Evolutionary conservation across 1,140 invertebrate genomes (phyloP), one percentile per base, ranked within the genome.

Genomic region (Bombus terrestris): DNA sequence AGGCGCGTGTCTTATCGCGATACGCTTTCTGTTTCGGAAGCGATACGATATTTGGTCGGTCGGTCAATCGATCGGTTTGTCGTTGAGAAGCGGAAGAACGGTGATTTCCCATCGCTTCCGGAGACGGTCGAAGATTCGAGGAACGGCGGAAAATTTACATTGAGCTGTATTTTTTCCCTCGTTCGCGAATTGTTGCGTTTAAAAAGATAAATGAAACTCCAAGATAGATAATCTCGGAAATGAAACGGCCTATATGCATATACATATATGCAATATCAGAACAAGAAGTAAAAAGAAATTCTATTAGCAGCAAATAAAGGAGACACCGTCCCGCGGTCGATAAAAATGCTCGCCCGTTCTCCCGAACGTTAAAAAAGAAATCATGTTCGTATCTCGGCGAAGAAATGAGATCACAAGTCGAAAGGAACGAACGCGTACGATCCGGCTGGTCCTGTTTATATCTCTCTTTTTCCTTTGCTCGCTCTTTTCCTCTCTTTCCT

Each of bases 381-480:
- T 71, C 53, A 43, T 74, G 57, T 47, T 75, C 72, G 47, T 62
- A 59, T 37, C 62, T 80, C 53, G 32, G 80, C 84, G 86, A 89
- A 74, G 81, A 92, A 92, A 86, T 90, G 87, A 91, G 87, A 89
- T 91, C 87, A 89, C 90, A 89, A 89, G 80, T 72, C 74, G 85
- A 82, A 75, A 75, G 81, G 85, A 90, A 85, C 74, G 77, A 72
- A 91, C 83, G 83, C 76, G 75, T 77, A 85, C 69, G 66, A 77
- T 72, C 68, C 68, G 81, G 88, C 84, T 43, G 62, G 62, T 79
- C 80, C 47, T 53, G 47, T 53, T 53, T 53, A 22, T 8, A 53
- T 53, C 47, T 53, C 47, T 22, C 18, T 43, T 83, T 72, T 77
- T 72, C 59, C 66, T 28, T 35, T 66, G 37, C 59, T 59, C 53